Percentiles rank a stretch among this genome's conserved stretches.
These are phyloP conservation scores for Colletes collaris DNA, from an alignment of 2,888 invertebrate species.

Conservation along the genomic window DNA sequence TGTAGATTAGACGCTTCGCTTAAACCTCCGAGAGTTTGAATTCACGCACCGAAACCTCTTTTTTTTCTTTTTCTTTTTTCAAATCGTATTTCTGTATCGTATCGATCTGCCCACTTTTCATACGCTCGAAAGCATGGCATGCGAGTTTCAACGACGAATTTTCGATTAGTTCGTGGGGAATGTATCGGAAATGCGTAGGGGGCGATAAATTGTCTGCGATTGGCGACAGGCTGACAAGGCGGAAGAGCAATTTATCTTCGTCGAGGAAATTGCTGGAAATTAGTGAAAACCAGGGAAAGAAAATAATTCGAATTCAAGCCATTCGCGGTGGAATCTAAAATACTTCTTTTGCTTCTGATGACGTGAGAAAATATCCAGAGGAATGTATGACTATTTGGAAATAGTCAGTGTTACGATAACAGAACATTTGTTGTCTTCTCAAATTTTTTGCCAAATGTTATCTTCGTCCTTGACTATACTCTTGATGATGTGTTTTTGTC, in stretches of 20 bases:
- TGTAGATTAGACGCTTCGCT: conserved; percentile 63
- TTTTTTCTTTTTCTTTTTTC: conserved; percentile 5
- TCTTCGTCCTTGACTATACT: no score
- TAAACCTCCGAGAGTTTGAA: conserved; percentile 61
- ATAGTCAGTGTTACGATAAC: no score
- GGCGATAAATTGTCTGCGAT: conserved; percentile 40
- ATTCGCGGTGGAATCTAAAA: conserved; percentile 15
- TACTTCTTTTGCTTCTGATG: conserved; percentile 1
- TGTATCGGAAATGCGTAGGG: conserved; percentile 26
- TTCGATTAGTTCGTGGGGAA: conserved; percentile 31
- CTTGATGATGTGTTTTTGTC: no score
- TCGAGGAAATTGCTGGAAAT: conserved; percentile 35
- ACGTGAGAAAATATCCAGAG: no score
- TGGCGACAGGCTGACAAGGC: conserved; percentile 5
- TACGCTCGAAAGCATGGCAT: conserved; percentile 70
- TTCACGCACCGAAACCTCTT: conserved; percentile 43
- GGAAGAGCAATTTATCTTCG: conserved; percentile 18
- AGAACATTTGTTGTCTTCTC: no score
- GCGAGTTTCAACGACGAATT: conserved; percentile 46
- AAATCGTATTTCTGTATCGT: conserved; percentile 45
- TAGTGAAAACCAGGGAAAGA: conserved; percentile 30
- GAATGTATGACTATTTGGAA: no score
- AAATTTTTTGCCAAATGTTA: no score
- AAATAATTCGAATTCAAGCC: conserved; percentile 13
- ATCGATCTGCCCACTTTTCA: conserved; percentile 48